These are phyloP conservation scores for Pseudotriccus pelzelni DNA, from an alignment of 2,797 vertebrate species.

Conservation along the genomic window DNA sequence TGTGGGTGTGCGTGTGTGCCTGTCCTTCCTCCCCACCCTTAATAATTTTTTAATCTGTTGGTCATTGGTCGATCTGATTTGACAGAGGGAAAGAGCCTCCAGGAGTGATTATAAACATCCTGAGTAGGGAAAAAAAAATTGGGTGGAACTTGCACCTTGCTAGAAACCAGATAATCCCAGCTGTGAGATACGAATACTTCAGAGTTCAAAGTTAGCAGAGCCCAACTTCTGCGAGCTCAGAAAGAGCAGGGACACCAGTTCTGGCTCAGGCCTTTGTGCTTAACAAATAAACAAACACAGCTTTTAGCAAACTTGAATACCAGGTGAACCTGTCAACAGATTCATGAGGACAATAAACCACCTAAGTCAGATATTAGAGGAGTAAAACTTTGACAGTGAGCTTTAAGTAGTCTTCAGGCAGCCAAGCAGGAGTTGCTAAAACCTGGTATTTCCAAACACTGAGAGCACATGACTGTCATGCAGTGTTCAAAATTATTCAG, in stretches of 20 bases:
- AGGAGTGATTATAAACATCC: constrained; percentile 49
- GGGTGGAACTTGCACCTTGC: constrained; percentile 43
- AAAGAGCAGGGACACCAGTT: background rate
- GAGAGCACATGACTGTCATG: background rate
- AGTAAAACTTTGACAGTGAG: background rate
- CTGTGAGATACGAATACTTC: background rate
- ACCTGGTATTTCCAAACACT: background rate
- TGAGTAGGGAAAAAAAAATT: background rate
- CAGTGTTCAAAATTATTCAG: background rate
- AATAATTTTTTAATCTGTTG: constrained; percentile 64
- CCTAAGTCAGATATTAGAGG: background rate
- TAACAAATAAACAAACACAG: background rate
- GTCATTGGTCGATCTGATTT: background rate
- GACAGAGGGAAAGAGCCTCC: constrained; percentile 15
- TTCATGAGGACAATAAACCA: background rate
- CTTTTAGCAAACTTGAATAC: background rate
- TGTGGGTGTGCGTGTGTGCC: background rate
- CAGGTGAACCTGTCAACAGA: background rate
- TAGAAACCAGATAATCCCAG: constrained; percentile 31
- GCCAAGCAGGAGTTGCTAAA: background rate
- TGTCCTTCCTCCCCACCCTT: constrained; percentile 66
- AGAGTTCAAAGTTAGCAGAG: background rate
- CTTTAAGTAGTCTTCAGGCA: background rate
- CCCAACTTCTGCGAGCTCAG: background rate
- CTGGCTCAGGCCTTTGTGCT: background rate